Conservation (phyloP, 2,113 vertebrate species). For the Crotophaga sulcirostris region DNA sequence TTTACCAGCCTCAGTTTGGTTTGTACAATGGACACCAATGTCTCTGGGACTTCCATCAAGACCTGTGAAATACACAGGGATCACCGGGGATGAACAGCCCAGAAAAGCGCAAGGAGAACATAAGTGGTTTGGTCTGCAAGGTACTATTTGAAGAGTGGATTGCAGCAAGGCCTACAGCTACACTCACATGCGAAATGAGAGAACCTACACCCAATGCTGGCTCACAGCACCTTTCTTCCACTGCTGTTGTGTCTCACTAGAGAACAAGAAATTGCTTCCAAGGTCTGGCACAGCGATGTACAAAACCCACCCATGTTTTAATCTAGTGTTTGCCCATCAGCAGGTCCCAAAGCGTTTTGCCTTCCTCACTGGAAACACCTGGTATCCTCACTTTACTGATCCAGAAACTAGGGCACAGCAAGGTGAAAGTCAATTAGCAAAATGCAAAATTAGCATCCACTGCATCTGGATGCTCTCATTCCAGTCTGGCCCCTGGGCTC, state of each 20-base stretch:
- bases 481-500: neutral
- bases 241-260: neutral
- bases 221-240: neutral
- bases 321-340: neutral
- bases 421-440: neutral
- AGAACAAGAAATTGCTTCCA: neutral
- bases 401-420: neutral
- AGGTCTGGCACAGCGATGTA: neutral
- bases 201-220: neutral
- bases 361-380: no score
- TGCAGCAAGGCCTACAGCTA: neutral
- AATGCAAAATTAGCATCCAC: neutral
- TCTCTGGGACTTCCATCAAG: neutral
- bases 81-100: neutral
- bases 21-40: rapidly evolving
- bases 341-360: no score
- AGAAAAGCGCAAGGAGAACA: neutral
- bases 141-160: neutral
- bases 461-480: neutral
- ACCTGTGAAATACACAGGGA: neutral
- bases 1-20: neutral
- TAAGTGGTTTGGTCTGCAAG: neutral
- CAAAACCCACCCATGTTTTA: neutral
- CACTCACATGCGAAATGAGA: neutral
- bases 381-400: neutral